Conservation (phyloP, 2,113 vertebrate species). For the Carassius gibelio region DNA sequence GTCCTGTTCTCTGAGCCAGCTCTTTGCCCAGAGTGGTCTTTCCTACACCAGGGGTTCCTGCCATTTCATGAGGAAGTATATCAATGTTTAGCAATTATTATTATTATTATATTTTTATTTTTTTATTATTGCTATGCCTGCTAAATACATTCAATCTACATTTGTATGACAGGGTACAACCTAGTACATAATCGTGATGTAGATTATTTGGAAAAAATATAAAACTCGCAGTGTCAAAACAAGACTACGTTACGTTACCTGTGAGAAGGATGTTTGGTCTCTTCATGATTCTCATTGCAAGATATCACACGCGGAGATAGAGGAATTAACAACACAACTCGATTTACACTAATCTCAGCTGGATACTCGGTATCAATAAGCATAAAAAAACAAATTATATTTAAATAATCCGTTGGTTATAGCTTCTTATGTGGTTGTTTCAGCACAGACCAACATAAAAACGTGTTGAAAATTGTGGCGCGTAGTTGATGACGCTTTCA, state of each 20-base stretch:
- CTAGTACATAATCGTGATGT: not conserved
- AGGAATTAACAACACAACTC: not conserved
- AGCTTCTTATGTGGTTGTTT: not conserved
- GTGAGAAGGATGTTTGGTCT: constrained; percentile 87
- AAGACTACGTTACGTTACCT: constrained; percentile 60
- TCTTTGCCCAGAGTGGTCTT: constrained; percentile 95
- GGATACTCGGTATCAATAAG: not conserved
- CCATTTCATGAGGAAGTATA: not conserved
- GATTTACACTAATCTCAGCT: not conserved
- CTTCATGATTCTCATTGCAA: constrained; percentile 75
- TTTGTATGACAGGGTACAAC: not conserved
- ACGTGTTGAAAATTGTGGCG: constrained; percentile 40
- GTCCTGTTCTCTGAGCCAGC: constrained; percentile 81
- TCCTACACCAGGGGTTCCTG: constrained; percentile 95
- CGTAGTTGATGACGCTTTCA: constrained; percentile 30
- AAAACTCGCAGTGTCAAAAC: too few species aligned
- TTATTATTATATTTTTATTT: not conserved
- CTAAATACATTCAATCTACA: not conserved
- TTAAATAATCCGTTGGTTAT: not conserved
- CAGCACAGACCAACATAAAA: constrained; percentile 1
- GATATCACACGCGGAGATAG: not conserved
- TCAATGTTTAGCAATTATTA: not conserved
- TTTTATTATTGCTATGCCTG: not conserved
- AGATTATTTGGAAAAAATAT: too few species aligned
- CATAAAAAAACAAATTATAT: not conserved